Conservation (phyloP, 2,797 vertebrate species). For the Dendrocincla tyrannina region DNA sequence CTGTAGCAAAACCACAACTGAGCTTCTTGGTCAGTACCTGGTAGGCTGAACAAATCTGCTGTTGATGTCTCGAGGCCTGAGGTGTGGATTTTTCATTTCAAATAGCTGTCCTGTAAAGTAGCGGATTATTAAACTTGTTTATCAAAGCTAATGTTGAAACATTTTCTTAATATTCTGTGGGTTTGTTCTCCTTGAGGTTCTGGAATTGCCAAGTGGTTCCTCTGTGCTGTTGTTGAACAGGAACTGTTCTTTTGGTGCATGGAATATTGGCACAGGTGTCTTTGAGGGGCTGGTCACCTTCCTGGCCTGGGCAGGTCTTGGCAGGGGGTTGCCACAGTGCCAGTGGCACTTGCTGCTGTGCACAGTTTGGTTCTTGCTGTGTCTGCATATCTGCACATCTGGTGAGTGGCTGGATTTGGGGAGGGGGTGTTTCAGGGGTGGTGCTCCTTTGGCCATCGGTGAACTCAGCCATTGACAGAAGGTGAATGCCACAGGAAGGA, state of each 20-base stretch:
- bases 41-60: neutral
- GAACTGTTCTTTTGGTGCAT: neutral
- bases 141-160: conserved; percentile 20
- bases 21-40: neutral
- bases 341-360: neutral
- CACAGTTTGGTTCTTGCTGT: neutral
- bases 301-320: neutral
- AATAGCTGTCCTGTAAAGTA: conserved; percentile 19
- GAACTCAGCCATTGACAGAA: neutral
- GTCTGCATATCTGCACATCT: neutral
- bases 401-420: neutral
- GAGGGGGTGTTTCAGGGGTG: neutral
- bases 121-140: conserved; percentile 38
- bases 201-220: neutral
- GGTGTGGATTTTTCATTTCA: conserved; percentile 9
- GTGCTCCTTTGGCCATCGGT: too few relatives aligned
- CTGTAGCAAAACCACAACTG: neutral
- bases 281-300: neutral
- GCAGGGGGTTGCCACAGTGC: too few relatives aligned
- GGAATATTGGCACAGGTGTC: neutral
- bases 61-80: neutral
- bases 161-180: neutral
- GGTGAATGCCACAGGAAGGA: neutral
- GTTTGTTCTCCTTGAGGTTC: neutral
- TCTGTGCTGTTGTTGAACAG: neutral